Evolutionary conservation across 2,797 vertebrate genomes (phyloP).

Genomic region (Enteromius radiatus): DNA sequence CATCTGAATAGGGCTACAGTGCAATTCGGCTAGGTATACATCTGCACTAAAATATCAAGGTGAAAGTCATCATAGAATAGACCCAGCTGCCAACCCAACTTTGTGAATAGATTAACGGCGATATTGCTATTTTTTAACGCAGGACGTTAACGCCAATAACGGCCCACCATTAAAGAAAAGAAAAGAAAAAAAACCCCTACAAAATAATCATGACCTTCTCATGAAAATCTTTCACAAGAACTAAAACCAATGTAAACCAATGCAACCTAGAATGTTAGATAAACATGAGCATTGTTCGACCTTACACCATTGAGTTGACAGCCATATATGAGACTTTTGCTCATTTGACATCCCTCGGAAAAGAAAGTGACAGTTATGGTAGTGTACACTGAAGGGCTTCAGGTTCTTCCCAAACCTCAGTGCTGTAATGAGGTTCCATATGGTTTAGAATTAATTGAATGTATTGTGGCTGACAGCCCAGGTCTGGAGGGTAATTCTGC

Average conservation of each 20-base stretch:
- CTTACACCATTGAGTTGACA: constrained; percentile 35
- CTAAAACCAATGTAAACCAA: not conserved
- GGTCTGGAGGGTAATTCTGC: constrained; percentile 57
- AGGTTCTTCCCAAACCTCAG: constrained; percentile 53
- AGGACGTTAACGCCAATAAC: too few species aligned
- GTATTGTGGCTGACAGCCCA: constrained; percentile 56
- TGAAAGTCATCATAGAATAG: too few species aligned
- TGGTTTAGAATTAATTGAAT: constrained; percentile 59
- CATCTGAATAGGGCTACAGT: too few species aligned
- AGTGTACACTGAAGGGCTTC: constrained; percentile 48
- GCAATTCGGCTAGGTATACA: too few species aligned
- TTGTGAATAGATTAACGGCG: too few species aligned
- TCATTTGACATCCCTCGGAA: constrained; percentile 45
- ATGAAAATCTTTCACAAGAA: constrained; percentile 11
- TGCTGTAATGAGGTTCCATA: constrained; percentile 59
- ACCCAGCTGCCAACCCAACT: too few species aligned
- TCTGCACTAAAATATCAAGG: too few species aligned
- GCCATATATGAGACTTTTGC: constrained; percentile 28
- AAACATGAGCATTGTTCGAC: constrained; percentile 31
- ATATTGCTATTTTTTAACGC: too few species aligned
- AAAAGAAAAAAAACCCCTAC: too few species aligned
- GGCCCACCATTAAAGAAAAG: too few species aligned
- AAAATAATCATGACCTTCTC: not conserved
- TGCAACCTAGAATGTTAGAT: constrained; percentile 3
- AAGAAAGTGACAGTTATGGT: constrained; percentile 41